Base-by-base conservation (phyloP, 2,888 invertebrate genomes). In the Amorpha juglandis region DNA sequence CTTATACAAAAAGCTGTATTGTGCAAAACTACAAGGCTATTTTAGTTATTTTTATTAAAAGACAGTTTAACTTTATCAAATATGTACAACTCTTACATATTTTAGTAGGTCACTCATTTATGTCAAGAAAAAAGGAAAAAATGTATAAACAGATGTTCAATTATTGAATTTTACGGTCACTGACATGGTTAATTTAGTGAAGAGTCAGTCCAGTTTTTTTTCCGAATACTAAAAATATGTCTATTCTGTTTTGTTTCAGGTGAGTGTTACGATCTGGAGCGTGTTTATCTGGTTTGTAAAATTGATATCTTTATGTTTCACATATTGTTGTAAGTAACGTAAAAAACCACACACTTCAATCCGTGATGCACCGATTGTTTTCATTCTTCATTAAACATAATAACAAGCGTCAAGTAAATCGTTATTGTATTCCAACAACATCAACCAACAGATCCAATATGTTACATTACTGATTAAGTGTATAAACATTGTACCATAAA, bases 201-300 rank as follows among this genome's bases (percentile, higher is more conserved):
- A 75, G 78, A 78, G 78, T 80, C 71, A 73, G 70, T 74, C 76
- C 74, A n/a, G n/a, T n/a, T 74, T 66, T 63, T 68, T 72, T 68
- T 71, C 68, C 71, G 70, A 65, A 64, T 63, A 72, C 73, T 74
- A 76, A 67, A 75, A 69, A 75, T 67, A 66, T 75, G 51, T 72
- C 58, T 74, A 68, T 81, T 72, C 7, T 67, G 35, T 76, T 73
- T 86, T 85, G 80, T 91, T 92, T 76, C 91, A 92, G 92, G 92
- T 92, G 79, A 91, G 92, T 90, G 69, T 71, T 65, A 70, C 69
- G 66, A 67, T 71, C 65, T 71, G 58, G 38, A 58, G 42, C 58
- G 19, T 58, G 55, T 27, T 68, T 7, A 33, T 16, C 11, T 33
- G 74, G 78, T 81, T 75, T 72, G 79, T 76, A 67, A 58, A 42